Conservation (phyloP, 2,113 vertebrate species). For the Proteles cristata region DNA sequence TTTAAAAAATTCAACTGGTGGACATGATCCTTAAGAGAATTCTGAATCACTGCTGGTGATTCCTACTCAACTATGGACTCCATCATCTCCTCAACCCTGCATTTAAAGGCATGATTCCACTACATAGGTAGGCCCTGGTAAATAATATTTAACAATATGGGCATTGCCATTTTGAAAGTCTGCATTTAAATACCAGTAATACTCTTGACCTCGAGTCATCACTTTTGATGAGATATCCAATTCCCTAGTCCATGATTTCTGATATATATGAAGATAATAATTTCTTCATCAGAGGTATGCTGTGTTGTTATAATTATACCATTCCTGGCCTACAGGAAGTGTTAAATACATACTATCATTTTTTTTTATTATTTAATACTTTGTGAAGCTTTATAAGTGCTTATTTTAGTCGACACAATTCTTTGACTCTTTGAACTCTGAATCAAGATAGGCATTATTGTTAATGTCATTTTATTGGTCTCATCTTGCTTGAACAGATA, state of each 20-base stretch:
- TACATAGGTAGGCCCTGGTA: background rate
- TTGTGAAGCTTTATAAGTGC: background rate
- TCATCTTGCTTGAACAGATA: background rate
- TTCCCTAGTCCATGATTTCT: background rate
- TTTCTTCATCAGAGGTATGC: background rate
- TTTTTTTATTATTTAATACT: background rate
- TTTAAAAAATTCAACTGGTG: background rate
- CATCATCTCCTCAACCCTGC: fast-evolving
- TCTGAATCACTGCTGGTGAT: background rate
- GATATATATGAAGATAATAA: background rate
- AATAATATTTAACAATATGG: background rate
- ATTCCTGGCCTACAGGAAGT: background rate
- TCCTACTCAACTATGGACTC: background rate
- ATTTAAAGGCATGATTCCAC: background rate
- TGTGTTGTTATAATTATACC: background rate
- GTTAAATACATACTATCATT: background rate
- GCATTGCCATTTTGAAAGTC: background rate
- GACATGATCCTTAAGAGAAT: background rate
- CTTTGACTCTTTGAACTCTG: background rate
- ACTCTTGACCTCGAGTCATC: background rate
- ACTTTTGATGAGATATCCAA: background rate
- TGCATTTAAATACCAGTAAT: background rate
- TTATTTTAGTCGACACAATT: background rate
- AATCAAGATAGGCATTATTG: background rate
- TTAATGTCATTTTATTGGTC: background rate